phyloP scores from a whole-genome alignment of 1,140 invertebrate genomes.

The Wasmannia auropunctata region DNA sequence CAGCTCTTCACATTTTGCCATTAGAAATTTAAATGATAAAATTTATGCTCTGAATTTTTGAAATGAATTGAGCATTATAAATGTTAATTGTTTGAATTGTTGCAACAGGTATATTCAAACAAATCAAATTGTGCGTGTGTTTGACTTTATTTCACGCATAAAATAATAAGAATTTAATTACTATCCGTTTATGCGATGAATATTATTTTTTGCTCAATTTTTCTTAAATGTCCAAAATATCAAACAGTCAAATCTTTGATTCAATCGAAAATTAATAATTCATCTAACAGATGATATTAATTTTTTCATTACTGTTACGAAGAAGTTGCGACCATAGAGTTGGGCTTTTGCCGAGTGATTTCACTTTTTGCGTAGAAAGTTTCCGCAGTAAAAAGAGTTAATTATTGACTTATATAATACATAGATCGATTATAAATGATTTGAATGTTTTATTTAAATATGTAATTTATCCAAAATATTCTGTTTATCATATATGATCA shows the following conservation, averaged over 20 bases:
- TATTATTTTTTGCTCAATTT: background rate
- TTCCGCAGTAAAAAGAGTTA: no score
- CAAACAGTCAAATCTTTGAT: background rate
- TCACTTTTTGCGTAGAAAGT: no score
- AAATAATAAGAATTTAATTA: background rate
- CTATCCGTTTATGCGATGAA: background rate
- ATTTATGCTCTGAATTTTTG: background rate
- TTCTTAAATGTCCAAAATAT: background rate
- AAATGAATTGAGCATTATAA: background rate
- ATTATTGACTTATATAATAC: background rate
- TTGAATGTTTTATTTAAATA: background rate
- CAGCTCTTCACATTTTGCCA: background rate
- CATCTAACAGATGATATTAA: background rate
- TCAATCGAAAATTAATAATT: background rate
- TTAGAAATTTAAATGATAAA: background rate
- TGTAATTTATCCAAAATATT: background rate
- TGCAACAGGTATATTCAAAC: background rate
- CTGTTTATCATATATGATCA: background rate
- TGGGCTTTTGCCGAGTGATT: no score
- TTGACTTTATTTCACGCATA: background rate
- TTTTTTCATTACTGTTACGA: background rate
- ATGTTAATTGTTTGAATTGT: background rate
- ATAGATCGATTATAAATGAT: background rate
- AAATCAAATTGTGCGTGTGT: background rate
- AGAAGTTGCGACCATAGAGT: no score